Evolutionary conservation across 2,113 vertebrate genomes (phyloP), one percentile per base, ranked within the genome.

Genomic region (Lathamus discolor): DNA sequence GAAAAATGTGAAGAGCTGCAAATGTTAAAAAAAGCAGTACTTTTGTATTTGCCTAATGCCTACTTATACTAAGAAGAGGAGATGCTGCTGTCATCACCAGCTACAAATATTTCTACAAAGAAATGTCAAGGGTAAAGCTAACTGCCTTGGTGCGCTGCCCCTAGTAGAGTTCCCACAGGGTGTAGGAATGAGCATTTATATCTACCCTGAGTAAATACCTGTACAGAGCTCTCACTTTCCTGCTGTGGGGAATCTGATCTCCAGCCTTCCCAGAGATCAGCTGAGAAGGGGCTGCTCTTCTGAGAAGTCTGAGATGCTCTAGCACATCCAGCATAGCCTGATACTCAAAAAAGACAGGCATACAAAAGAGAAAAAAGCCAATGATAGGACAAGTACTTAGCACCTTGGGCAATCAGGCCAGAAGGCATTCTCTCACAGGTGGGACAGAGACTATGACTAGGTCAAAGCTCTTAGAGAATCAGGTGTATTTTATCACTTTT

Each of bases 71-170:
- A 82, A 72, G 54, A 88, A 62, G 31, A 81, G 22, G 37, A 87
- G 37, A 77, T 31, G 7, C 16, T 79, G 23, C 52, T 93, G 37
- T 69, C 75, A 41, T 66, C 43, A 48, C 18, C 44, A 69, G 29
- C 23, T 87, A 68, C 49, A 85, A 88, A 93, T 88, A 85, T 83
- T 92, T 92, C 35, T 43, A 35, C 64, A 68, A 79, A 82, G 43
- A 35, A 57, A 48, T 31, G n/a, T 61, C 82, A 79, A 78, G 55
- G 55, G 46, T 54, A 82, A 37, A 59, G 37, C 11, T 3, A 76
- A 82, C 17, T 64, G 35, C 62, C 62, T 83, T 51, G 39, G 59
- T 52, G 63, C n/a, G 28, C 24, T 41, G 33, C 9, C 57, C 54
- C 22, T 82, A 37, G 46, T 51, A 51, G 7, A 52, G 72, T 9